Conservation (phyloP, 2,797 vertebrate genomes). For the Tiaroga cobitis region DNA sequence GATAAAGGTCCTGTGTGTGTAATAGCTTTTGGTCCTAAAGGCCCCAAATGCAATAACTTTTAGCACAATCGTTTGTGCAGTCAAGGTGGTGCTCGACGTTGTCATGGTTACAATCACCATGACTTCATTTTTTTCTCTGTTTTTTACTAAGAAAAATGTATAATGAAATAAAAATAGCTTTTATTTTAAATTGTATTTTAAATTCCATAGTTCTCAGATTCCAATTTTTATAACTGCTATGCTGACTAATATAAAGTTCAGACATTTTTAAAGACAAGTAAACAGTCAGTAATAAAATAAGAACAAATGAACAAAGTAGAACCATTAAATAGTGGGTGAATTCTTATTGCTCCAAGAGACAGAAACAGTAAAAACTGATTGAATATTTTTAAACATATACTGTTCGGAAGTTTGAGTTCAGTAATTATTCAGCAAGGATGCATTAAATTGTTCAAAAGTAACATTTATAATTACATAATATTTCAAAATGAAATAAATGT, state of each 20-base stretch:
- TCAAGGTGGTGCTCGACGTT: background rate
- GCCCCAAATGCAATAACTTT: slow-evolving; percentile 26
- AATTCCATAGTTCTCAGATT: background rate
- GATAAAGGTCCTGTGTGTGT: slow-evolving; percentile 19
- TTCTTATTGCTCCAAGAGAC: background rate
- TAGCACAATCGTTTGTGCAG: background rate
- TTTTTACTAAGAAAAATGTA: background rate
- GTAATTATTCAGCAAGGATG: background rate
- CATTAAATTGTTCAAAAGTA: background rate
- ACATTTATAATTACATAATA: background rate
- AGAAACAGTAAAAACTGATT: background rate
- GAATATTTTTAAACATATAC: background rate
- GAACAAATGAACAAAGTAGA: background rate
- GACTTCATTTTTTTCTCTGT: background rate
- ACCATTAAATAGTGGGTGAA: background rate
- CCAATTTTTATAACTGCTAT: background rate
- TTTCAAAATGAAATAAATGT: background rate
- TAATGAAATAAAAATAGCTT: background rate
- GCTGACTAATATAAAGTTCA: background rate
- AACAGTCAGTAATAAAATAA: background rate
- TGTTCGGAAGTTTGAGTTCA: background rate
- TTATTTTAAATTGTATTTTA: too few species aligned
- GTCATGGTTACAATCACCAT: background rate
- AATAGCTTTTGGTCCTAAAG: slow-evolving; percentile 27
- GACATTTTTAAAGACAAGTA: background rate